These are phyloP conservation scores for Morpho helenor DNA, from an alignment of 2,888 invertebrate species.

Conservation along the genomic window DNA sequence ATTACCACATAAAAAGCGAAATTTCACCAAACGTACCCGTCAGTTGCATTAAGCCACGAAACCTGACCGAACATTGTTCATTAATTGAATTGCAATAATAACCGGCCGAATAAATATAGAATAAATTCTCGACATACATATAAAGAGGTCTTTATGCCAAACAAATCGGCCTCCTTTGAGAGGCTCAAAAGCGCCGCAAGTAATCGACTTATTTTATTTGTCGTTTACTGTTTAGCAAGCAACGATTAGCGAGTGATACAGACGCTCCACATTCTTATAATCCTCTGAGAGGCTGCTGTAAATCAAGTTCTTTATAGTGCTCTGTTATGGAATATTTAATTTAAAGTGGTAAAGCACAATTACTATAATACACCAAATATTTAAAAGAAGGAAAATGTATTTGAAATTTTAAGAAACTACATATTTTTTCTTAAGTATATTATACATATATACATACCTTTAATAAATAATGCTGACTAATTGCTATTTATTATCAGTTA, in stretches of 20 bases:
- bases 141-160: conserved; percentile 74
- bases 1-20: conserved; percentile 27
- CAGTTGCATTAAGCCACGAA: conserved; percentile 39
- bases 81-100: conserved; percentile 78
- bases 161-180: conserved; percentile 76
- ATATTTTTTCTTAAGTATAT: too few species aligned
- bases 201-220: conserved; percentile 62
- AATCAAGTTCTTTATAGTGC: conserved; percentile 14
- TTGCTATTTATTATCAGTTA: too few species aligned
- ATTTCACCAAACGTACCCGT: conserved; percentile 38
- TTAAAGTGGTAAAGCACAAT: neutral
- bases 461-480: too few species aligned
- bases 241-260: conserved; percentile 20
- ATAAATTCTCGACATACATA: conserved; percentile 67
- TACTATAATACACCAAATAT: neutral
- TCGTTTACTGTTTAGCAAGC: conserved; percentile 44
- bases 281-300: conserved; percentile 8
- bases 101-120: conserved; percentile 60
- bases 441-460: too few species aligned
- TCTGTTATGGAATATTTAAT: neutral
- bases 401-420: too few species aligned
- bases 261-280: conserved; percentile 15
- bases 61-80: conserved; percentile 61
- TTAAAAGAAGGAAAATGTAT: too few species aligned
- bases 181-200: conserved; percentile 61